A percentile compares a stretch with the other conserved stretches of the same genome.
Conservation (phyloP, 2,113 vertebrate species). For the Aegypius monachus region DNA sequence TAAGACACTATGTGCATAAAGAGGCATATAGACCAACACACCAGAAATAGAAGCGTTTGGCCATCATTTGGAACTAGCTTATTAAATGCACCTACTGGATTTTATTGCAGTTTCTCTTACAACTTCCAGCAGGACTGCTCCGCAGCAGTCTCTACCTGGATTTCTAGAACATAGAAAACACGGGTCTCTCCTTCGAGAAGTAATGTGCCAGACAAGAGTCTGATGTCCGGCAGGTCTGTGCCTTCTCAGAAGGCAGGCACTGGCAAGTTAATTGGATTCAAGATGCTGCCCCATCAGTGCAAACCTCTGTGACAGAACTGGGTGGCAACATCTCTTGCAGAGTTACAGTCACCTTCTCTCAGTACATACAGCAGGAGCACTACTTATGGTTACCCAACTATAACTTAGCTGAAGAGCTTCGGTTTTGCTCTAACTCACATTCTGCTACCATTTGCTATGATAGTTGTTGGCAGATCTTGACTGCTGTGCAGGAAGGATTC, state of each 20-base stretch:
- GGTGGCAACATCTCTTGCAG: not conserved
- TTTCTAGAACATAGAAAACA: not conserved
- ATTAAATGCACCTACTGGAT: not conserved
- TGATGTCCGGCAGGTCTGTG: not conserved
- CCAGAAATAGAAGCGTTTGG: not conserved
- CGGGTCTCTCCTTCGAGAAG: fast-evolving
- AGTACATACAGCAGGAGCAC: not conserved
- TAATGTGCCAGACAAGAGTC: not conserved
- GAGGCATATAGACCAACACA: not conserved
- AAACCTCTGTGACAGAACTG: not conserved
- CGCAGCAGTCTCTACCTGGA: not conserved
- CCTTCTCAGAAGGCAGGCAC: not conserved
- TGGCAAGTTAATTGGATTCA: not conserved
- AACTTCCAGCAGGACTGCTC: not conserved
- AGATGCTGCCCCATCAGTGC: not conserved
- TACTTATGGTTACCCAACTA: not conserved
- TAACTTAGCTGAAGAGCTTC: not conserved
- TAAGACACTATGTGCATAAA: not conserved
- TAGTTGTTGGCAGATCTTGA: not conserved
- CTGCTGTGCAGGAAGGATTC: not conserved
- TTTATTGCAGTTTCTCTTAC: not conserved
- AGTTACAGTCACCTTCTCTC: not conserved
- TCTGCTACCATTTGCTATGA: not conserved
- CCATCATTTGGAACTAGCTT: not conserved
- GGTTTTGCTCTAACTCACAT: not conserved